These are phyloP conservation scores for Ephestia elutella DNA, from an alignment of 1,140 invertebrate genomes.

Conservation along the genomic window DNA sequence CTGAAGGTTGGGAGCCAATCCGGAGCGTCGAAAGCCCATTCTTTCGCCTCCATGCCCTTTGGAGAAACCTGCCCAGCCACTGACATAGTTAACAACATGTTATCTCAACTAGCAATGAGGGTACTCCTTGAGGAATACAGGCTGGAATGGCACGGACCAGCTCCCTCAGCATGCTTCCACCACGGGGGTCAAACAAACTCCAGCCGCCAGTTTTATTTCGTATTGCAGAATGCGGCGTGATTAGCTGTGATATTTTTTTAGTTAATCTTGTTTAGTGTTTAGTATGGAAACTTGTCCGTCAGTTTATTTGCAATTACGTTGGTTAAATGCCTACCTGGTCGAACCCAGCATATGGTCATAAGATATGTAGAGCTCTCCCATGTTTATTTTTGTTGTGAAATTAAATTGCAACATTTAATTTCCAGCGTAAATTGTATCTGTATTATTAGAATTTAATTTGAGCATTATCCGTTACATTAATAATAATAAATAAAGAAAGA, in stretches of 20 bases:
- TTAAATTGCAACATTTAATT: no score
- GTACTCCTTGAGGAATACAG: conserved; percentile 52
- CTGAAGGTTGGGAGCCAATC: conserved; percentile 48
- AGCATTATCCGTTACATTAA: no score
- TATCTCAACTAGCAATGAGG: conserved; percentile 34
- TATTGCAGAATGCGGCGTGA: conserved; percentile 53
- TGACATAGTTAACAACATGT: conserved; percentile 39
- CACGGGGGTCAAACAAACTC: conserved; percentile 48
- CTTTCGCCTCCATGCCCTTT: conserved; percentile 46
- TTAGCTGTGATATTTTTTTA: conserved; percentile 9
- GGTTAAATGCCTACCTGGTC: no score
- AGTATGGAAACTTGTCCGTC: no score
- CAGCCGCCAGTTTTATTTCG: conserved; percentile 59
- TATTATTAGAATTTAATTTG: no score
- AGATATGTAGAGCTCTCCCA: no score
- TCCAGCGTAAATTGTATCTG: no score
- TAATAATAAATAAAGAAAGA: no score
- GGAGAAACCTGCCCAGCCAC: conserved; percentile 50
- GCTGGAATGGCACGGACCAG: conserved; percentile 60
- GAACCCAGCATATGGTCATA: neutral
- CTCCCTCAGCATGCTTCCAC: conserved; percentile 39
- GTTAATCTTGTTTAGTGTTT: neutral
- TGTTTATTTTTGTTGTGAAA: no score
- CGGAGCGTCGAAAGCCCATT: conserved; percentile 46
- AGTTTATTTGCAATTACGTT: no score